A percentile compares a stretch with the other conserved stretches of the same genome.
Conservation (phyloP, 2,888 invertebrate genomes). For the Tholera decimalis region DNA sequence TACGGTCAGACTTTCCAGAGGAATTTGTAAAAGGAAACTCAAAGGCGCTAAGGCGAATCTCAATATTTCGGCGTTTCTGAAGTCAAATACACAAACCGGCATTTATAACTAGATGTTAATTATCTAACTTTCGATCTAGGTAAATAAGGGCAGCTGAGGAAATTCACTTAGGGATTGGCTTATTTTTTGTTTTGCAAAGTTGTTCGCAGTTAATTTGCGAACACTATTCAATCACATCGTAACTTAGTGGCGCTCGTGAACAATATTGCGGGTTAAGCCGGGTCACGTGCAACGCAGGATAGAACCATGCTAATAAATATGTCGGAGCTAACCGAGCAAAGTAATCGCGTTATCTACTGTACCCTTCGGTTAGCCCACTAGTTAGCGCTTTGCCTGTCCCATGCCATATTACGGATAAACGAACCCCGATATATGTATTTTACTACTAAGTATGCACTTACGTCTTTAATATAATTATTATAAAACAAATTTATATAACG, state of each 20-base stretch:
- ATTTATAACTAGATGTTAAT: constrained; percentile 54
- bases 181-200: constrained; percentile 40
- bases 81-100: constrained; percentile 45
- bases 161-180: constrained; percentile 27
- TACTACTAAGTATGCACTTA: background rate
- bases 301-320: constrained; percentile 39
- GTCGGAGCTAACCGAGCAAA: constrained; percentile 51
- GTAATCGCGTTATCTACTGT: constrained; percentile 62
- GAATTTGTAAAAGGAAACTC: constrained; percentile 49
- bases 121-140: constrained; percentile 52
- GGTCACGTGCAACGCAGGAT: constrained; percentile 31
- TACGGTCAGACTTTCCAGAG: constrained; percentile 34
- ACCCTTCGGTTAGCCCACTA: constrained; percentile 46
- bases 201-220: constrained; percentile 32
- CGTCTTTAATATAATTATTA: background rate
- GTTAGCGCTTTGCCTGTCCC: constrained; percentile 26
- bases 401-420: constrained; percentile 19
- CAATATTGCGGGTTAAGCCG: constrained; percentile 28
- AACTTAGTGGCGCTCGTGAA: constrained; percentile 36
- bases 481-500: background rate
- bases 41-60: constrained; percentile 35
- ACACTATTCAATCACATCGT: constrained; percentile 45
- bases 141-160: constrained; percentile 35
- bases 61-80: constrained; percentile 53
- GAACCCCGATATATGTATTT: background rate